Evolutionary conservation across 2,113 vertebrate genomes (phyloP).

Genomic region (Dolichotis patagonum): DNA sequence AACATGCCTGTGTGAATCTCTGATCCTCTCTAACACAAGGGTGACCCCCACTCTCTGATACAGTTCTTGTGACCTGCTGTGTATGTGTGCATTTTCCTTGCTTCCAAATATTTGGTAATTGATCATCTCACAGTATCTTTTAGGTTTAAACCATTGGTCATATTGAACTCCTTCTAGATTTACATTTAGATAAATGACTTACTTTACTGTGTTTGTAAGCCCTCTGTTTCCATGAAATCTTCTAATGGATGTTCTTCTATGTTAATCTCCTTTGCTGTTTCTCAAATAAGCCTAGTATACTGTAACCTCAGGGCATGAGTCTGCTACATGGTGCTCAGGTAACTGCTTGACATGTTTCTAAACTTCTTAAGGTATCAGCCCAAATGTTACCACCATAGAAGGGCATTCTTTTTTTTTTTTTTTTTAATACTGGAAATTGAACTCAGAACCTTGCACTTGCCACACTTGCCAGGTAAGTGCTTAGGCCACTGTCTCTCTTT

Average conservation of each 20-base stretch:
- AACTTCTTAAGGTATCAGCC: not conserved
- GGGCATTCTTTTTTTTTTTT: not conserved
- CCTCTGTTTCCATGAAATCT: not conserved
- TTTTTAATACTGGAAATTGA: too few relatives aligned
- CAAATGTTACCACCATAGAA: not conserved
- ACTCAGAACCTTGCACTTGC: too few relatives aligned
- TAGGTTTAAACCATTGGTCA: not conserved
- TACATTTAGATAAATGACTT: not conserved
- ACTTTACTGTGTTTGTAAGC: not conserved
- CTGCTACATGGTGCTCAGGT: not conserved
- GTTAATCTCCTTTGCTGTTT: not conserved
- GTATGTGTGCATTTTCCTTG: not conserved
- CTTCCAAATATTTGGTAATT: not conserved
- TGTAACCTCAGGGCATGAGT: not conserved
- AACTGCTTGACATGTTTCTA: not conserved
- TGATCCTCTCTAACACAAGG: not conserved
- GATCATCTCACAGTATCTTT: not conserved
- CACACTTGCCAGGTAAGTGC: too few relatives aligned
- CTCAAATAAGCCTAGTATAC: not conserved
- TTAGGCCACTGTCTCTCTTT: not conserved
- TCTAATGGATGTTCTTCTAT: not conserved
- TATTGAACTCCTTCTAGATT: not conserved
- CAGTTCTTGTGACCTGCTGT: not conserved
- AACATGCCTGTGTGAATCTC: not conserved
- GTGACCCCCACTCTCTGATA: not conserved